These are phyloP conservation scores for Drosophila nigromelanica DNA, from an alignment of 1,140 invertebrate species.

Conservation along the genomic window DNA sequence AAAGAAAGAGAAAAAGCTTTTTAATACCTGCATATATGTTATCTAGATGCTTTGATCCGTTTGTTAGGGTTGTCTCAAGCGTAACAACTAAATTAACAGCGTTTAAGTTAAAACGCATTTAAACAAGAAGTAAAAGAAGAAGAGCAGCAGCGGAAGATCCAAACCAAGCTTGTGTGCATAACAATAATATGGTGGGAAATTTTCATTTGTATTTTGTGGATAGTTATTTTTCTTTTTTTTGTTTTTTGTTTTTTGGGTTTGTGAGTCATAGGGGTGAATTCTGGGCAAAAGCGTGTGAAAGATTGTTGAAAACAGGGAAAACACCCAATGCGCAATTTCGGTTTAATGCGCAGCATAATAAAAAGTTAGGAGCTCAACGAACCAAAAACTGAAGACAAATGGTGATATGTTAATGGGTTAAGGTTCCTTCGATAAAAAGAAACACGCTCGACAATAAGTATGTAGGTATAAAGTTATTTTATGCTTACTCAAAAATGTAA, in stretches of 20 bases:
- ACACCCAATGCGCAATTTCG: slow-evolving; percentile 28
- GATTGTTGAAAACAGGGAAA: neutral
- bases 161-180: slow-evolving; percentile 3
- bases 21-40: slow-evolving; percentile 21
- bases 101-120: slow-evolving; percentile 55
- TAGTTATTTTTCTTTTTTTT: no score
- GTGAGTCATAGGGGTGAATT: slow-evolving; percentile 40
- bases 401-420: neutral
- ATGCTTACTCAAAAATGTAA: no score
- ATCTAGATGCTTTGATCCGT: slow-evolving; percentile 41
- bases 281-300: slow-evolving; percentile 44
- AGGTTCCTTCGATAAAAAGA: neutral
- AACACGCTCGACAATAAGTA: neutral
- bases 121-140: slow-evolving; percentile 16
- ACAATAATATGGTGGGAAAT: slow-evolving; percentile 36
- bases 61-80: slow-evolving; percentile 42
- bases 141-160: slow-evolving; percentile 7
- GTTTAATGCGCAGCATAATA: slow-evolving; percentile 23
- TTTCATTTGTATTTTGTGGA: slow-evolving; percentile 19
- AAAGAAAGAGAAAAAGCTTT: slow-evolving; percentile 28
- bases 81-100: slow-evolving; percentile 65
- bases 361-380: slow-evolving; percentile 10
- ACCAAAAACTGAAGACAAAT: slow-evolving; percentile 6
- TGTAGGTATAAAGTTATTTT: no score
- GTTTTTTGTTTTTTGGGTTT: slow-evolving; percentile 16